Percentiles rank a stretch among this genome's conserved stretches.
phyloP scores from a whole-genome alignment of 2,888 invertebrate genomes.

The Sarcophaga rosellei region DNA sequence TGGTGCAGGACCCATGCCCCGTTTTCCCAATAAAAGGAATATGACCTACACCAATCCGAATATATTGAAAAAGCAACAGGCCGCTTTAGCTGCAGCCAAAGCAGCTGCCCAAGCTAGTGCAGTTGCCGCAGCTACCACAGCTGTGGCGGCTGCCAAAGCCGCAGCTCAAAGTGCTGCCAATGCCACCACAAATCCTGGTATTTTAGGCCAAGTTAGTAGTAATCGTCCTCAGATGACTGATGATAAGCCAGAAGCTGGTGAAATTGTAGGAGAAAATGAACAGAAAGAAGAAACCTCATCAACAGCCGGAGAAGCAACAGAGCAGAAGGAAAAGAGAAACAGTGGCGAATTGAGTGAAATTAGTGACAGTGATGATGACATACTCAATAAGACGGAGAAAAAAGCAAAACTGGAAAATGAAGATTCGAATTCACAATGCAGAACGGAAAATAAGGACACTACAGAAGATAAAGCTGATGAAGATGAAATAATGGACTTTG shows the following conservation, averaged over 20 bases:
- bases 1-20: slow-evolving; percentile 69
- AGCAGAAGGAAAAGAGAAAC: slow-evolving; percentile 71
- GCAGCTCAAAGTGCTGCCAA: slow-evolving; percentile 77
- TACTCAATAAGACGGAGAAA: slow-evolving; percentile 89
- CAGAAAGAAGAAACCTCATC: slow-evolving; percentile 41
- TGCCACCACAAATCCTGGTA: slow-evolving; percentile 77
- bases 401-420: slow-evolving; percentile 72
- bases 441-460: slow-evolving; percentile 26
- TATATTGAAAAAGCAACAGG: slow-evolving; percentile 76
- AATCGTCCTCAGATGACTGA: slow-evolving; percentile 66
- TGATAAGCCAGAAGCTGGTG: slow-evolving; percentile 69
- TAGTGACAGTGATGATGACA: slow-evolving; percentile 94
- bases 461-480: slow-evolving; percentile 71
- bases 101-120: slow-evolving; percentile 78
- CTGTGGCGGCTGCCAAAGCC: slow-evolving; percentile 78
- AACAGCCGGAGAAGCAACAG: not conserved
- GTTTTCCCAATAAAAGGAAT: slow-evolving; percentile 78
- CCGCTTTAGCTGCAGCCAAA: slow-evolving; percentile 71
- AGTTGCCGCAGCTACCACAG: slow-evolving; percentile 78
- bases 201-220: slow-evolving; percentile 72
- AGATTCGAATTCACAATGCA: slow-evolving; percentile 59
- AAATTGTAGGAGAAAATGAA: slow-evolving; percentile 68
- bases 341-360: slow-evolving; percentile 89
- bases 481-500: slow-evolving; percentile 87
- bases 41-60: slow-evolving; percentile 78